phyloP scores from a whole-genome alignment of 2,113 vertebrate species.

The Terrapene triunguis region DNA sequence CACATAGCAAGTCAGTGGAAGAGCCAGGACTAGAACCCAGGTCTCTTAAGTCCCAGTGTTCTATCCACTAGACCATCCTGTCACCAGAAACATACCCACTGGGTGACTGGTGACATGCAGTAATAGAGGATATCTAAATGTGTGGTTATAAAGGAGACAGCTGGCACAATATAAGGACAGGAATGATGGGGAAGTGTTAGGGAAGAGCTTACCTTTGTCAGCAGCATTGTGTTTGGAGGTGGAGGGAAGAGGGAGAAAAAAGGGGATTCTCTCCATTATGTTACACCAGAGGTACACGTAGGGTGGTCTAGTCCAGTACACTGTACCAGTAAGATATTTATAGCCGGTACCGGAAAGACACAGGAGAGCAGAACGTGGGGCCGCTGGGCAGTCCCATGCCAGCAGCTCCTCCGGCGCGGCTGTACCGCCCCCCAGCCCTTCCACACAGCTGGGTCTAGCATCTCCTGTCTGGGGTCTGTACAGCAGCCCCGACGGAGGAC shows the following conservation, averaged over 20 bases:
- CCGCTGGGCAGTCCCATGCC: too few relatives aligned
- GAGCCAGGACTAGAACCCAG: background rate
- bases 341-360: too few relatives aligned
- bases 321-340: too few relatives aligned
- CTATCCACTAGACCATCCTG: background rate
- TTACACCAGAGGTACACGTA: too few relatives aligned
- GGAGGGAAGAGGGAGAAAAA: background rate
- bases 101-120: background rate
- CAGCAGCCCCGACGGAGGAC: too few relatives aligned
- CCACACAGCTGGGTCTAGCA: too few relatives aligned
- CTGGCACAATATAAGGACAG: background rate
- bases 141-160: background rate
- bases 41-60: background rate
- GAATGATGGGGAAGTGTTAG: background rate
- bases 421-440: too few relatives aligned
- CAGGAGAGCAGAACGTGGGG: too few relatives aligned
- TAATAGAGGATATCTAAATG: background rate
- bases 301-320: too few relatives aligned
- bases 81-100: background rate
- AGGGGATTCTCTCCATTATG: too few relatives aligned
- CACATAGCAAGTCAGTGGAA: background rate
- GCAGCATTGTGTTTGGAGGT: background rate
- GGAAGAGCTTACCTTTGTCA: background rate
- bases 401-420: too few relatives aligned
- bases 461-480: too few relatives aligned